Evolutionary conservation across 2,113 vertebrate species (phyloP), one percentile per base, ranked within the genome.

Genomic region (Raja brachyura): DNA sequence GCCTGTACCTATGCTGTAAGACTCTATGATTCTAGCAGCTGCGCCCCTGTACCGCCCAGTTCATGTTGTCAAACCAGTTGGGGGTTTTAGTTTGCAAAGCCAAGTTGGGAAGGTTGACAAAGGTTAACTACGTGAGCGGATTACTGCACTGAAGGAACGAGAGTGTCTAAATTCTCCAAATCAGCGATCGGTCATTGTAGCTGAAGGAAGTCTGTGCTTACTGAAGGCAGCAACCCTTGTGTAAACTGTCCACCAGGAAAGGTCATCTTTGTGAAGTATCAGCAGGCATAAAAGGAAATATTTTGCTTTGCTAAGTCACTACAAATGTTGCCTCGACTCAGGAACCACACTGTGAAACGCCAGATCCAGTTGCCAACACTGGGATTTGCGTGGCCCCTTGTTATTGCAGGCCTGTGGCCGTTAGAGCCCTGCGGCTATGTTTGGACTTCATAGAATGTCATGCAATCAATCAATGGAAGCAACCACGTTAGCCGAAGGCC

Each of bases 371-470:
- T 90, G 93, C 70, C 77, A 61, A 73, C 33, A 31, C 54, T 93
- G 93, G 93, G 94, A 94, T 94, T 94, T 94, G 78, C 66, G 88
- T 70, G 25, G 54, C 81, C 93, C 54, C 93, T 94, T 93, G 90
- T 93, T 92, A 85, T 93, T 93, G 33, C 93, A 93, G 77, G 48
- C 48, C 33, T 92, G 33, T 92, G 90, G 73, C 90, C 73, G 28
- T 92, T 92, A 74, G 90, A 92, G 73, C 66, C 54, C 68, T 74
- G 68, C 48, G 68, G 90, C 5, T 92, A 73, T 92, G 90, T 92
- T 92, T 92, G 73, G 90, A 8, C 25, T 92, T 92, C 39, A 6
- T 31, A 73, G 73, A 92, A 92, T 73, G 66, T 48, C 68, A 48
- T 92, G 13, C 68, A 73, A 92, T 92, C 90, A 92, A 54, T 92